Conservation (phyloP, 2,797 vertebrate species). For the Momotus momota region DNA sequence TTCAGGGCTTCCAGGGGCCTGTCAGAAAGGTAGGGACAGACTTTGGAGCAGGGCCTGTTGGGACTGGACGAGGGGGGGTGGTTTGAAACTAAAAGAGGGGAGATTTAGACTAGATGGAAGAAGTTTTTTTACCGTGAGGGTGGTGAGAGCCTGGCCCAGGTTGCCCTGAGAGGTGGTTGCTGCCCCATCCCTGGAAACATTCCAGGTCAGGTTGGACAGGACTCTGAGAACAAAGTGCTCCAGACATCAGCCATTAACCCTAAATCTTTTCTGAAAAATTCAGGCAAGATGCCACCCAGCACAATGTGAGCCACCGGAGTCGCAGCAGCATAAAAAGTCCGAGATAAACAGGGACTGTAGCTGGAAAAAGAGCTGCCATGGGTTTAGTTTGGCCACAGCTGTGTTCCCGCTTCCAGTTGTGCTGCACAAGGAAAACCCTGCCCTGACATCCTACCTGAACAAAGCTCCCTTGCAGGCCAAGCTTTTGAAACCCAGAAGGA, state of each 20-base stretch:
- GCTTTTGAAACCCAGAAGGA: not conserved
- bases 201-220: not conserved
- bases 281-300: not conserved
- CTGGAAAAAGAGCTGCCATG: not conserved
- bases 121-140: not conserved
- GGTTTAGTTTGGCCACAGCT: not conserved
- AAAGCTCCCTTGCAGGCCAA: not conserved
- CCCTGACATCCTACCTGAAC: not conserved
- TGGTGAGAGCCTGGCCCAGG: not conserved
- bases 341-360: not conserved
- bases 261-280: not conserved
- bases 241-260: not conserved
- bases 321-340: accelerated
- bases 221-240: not conserved
- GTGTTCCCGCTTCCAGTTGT: not conserved
- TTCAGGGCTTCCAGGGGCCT: not conserved
- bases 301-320: not conserved
- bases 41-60: no score
- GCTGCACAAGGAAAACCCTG: not conserved
- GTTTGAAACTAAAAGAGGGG: not conserved
- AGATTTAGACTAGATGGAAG: not conserved
- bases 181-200: no score
- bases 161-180: not conserved
- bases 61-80: not conserved
- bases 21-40: not conserved